A percentile compares a stretch with the other conserved stretches of the same genome.
Conservation (phyloP, 2,888 invertebrate species). For the Macaria notata region DNA sequence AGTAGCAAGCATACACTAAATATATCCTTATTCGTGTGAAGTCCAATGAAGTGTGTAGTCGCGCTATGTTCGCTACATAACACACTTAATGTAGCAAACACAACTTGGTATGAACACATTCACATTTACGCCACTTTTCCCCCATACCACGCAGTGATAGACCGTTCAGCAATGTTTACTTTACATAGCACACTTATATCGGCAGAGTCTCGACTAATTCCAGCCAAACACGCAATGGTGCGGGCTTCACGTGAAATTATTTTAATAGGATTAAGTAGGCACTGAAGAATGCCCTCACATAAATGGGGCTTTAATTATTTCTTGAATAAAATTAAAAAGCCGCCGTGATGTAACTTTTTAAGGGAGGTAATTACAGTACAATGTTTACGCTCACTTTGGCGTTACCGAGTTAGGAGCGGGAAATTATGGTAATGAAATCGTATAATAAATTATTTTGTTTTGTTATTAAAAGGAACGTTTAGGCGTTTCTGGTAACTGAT, state of each 20-base stretch:
- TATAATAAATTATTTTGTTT: no score
- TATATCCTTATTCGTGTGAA: no score
- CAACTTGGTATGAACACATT: background rate
- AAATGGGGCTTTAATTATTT: constrained; percentile 15
- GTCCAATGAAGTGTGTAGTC: no score
- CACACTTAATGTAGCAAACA: background rate
- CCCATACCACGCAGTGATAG: background rate
- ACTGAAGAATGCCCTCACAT: constrained; percentile 13
- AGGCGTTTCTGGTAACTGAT: no score
- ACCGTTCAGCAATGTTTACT: constrained; percentile 12
- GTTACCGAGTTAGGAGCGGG: no score
- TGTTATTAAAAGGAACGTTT: no score
- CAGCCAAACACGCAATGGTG: constrained; percentile 27
- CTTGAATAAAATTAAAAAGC: constrained; percentile 5
- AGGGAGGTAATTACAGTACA: background rate
- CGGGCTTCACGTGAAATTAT: constrained; percentile 29
- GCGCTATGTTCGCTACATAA: no score
- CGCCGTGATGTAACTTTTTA: background rate
- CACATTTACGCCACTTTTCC: constrained; percentile 1
- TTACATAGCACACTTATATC: constrained; percentile 9
- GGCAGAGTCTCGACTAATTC: constrained; percentile 28
- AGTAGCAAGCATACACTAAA: no score
- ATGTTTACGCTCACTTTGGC: no score
- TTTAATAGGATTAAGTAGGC: constrained; percentile 21
- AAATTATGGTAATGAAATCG: no score